phyloP scores from a whole-genome alignment of 2,797 vertebrate genomes.

The Artibeus jamaicensis region DNA sequence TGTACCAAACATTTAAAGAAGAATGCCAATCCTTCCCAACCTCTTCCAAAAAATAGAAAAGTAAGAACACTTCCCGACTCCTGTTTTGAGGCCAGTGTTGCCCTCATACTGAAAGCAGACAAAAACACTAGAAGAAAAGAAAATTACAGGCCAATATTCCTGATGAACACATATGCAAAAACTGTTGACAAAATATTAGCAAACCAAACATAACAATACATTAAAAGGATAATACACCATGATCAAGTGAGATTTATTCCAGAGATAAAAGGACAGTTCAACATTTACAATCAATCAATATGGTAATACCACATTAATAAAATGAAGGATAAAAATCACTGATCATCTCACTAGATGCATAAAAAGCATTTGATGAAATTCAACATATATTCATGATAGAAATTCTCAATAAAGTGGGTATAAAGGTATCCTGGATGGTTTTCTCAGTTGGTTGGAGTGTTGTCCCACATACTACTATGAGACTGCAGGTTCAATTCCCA shows the following conservation, averaged over 20 bases:
- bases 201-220: not conserved
- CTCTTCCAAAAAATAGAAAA: not conserved
- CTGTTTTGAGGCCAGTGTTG: not conserved
- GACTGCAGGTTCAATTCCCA: not conserved
- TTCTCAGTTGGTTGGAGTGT: not conserved
- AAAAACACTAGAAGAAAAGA: not conserved
- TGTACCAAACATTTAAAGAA: not conserved
- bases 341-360: not conserved
- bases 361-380: no score
- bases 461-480: not conserved
- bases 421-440: not conserved
- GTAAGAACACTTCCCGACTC: not conserved
- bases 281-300: not conserved
- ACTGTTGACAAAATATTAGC: not conserved
- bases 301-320: not conserved
- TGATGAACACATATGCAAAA: not conserved
- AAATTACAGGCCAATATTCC: not conserved
- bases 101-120: not conserved
- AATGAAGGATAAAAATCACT: not conserved
- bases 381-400: no score
- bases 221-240: not conserved
- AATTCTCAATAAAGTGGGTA: not conserved
- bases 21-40: not conserved
- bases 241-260: not conserved
- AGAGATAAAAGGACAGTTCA: not conserved